These are phyloP conservation scores for Folsomia candida DNA, from an alignment of 2,888 invertebrate species.

Conservation along the genomic window DNA sequence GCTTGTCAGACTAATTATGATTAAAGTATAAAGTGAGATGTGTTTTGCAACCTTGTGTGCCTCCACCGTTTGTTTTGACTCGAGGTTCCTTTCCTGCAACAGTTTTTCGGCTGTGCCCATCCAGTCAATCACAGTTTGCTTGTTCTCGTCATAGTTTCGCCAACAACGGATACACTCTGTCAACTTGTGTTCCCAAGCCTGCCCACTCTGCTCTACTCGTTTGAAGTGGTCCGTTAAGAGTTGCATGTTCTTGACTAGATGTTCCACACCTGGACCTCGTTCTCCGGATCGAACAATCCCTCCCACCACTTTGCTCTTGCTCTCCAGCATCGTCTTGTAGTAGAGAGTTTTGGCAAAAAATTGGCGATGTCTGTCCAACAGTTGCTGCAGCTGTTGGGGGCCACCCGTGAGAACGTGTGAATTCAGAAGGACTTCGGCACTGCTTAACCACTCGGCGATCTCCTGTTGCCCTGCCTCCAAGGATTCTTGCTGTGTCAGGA, in stretches of 20 bases:
- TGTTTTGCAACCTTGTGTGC: slow-evolving; percentile 64
- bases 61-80: slow-evolving; percentile 75
- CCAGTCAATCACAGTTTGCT: slow-evolving; percentile 80
- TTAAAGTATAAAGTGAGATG: not conserved
- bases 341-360: slow-evolving; percentile 87
- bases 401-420: slow-evolving; percentile 63
- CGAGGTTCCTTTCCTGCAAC: slow-evolving; percentile 74
- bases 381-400: slow-evolving; percentile 70
- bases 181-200: slow-evolving; percentile 71
- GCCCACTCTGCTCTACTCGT: slow-evolving; percentile 71
- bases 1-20: not conserved
- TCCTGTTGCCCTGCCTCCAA: slow-evolving; percentile 82
- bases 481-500: slow-evolving; percentile 84
- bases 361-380: slow-evolving; percentile 74
- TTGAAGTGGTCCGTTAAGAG: slow-evolving; percentile 81
- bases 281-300: slow-evolving; percentile 77
- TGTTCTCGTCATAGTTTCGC: slow-evolving; percentile 77
- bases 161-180: slow-evolving; percentile 77
- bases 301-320: slow-evolving; percentile 88
- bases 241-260: slow-evolving; percentile 66
- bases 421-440: slow-evolving; percentile 72
- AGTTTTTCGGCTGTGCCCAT: slow-evolving; percentile 78
- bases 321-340: slow-evolving; percentile 90
- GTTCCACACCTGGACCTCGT: slow-evolving; percentile 68
- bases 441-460: slow-evolving; percentile 80